Percentiles rank a stretch among this genome's conserved stretches.
Conservation (phyloP, 2,888 invertebrate genomes). For the Orthonevra nobilis region DNA sequence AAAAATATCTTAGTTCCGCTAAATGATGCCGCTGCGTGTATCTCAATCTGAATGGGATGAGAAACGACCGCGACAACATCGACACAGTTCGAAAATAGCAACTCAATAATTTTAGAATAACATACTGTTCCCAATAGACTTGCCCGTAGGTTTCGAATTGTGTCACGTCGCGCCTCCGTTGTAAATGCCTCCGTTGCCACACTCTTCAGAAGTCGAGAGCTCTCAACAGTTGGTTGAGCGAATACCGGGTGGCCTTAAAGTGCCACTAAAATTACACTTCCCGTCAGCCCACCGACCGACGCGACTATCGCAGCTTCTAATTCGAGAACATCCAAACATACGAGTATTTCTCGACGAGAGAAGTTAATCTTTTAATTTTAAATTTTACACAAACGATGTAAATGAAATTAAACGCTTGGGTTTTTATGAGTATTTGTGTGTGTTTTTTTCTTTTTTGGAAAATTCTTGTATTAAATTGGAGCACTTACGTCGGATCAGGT, state of each 20-base stretch:
- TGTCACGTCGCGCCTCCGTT: constrained; percentile 38
- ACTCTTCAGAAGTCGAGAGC: not conserved
- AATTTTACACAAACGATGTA: constrained; percentile 11
- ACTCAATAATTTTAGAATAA: constrained; percentile 45
- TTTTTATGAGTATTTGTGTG: not conserved
- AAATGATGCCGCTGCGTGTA: too few species aligned
- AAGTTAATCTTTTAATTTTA: constrained; percentile 30
- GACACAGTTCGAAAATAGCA: constrained; percentile 67
- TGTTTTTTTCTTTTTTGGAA: not conserved
- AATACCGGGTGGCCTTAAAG: constrained; percentile 26
- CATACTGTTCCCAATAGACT: constrained; percentile 51
- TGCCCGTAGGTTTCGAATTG: constrained; percentile 52
- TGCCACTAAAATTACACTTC: constrained; percentile 32
- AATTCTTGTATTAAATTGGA: constrained; percentile 9
- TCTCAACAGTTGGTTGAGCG: constrained; percentile 65
- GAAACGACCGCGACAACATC: constrained; percentile 50
- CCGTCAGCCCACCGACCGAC: not conserved
- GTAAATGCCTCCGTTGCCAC: too few species aligned
- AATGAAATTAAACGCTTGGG: constrained; percentile 24
- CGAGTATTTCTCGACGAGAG: constrained; percentile 9
- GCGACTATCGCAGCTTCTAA: constrained; percentile 5
- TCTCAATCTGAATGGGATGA: too few species aligned
- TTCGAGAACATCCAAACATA: constrained; percentile 23
- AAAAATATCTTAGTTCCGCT: too few species aligned
- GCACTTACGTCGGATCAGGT: constrained; percentile 93